Conservation (phyloP, 2,113 vertebrate genomes). For the Pterocles orientalis region DNA sequence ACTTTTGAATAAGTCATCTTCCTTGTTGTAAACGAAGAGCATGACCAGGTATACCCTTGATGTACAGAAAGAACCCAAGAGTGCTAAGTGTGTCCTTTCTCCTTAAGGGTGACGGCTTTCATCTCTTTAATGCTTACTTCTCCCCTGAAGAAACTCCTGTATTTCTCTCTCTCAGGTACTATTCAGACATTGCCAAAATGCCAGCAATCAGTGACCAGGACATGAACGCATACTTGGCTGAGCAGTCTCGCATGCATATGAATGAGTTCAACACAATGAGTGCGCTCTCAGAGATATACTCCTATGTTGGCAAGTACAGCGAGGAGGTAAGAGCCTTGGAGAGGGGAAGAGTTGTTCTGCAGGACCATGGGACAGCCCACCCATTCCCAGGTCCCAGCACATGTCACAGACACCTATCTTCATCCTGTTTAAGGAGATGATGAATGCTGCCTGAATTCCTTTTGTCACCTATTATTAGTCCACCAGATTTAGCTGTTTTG, state of each 20-base stretch:
- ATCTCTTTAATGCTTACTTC: background rate
- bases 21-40: background rate
- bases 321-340: slow-evolving; percentile 86
- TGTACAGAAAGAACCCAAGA: background rate
- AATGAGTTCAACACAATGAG: slow-evolving; percentile 99
- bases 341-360: background rate
- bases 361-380: no score
- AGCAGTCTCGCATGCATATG: slow-evolving; percentile 99
- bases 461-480: background rate
- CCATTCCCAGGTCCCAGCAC: background rate
- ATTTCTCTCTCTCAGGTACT: slow-evolving; percentile 82
- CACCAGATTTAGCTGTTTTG: background rate
- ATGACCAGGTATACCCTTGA: background rate
- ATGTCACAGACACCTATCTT: background rate
- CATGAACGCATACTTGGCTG: slow-evolving; percentile 98
- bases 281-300: slow-evolving; percentile 97
- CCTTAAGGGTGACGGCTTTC: background rate
- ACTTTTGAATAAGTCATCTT: background rate
- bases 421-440: background rate
- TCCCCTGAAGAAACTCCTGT: background rate
- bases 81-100: background rate
- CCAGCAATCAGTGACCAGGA: slow-evolving; percentile 98
- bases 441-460: background rate
- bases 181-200: slow-evolving; percentile 98
- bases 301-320: slow-evolving; percentile 96